Evolutionary conservation across 2,113 vertebrate species (phyloP).

Genomic region (Toxotes chatareus): DNA sequence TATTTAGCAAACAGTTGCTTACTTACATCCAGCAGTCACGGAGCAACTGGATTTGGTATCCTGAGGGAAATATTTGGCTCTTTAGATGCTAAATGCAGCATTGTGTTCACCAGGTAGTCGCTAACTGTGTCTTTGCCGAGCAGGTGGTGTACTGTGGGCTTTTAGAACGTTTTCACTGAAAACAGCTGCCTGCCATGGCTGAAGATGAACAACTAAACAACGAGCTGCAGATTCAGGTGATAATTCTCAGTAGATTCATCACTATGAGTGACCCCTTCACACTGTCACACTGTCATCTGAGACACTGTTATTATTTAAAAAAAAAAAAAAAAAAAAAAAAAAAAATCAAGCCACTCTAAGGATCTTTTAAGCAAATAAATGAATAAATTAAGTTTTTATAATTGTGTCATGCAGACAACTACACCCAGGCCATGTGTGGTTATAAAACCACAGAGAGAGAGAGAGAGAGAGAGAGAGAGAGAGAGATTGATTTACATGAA

Average conservation of each 20-base stretch:
- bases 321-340: no score
- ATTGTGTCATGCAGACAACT: no score
- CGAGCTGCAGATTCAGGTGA: no score
- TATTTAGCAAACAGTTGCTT: neutral
- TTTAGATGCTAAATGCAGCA: neutral
- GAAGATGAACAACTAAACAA: neutral
- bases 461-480: no score
- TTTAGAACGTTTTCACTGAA: neutral
- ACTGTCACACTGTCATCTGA: neutral
- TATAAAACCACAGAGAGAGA: no score
- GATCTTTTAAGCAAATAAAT: no score
- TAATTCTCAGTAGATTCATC: neutral
- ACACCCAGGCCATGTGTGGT: no score
- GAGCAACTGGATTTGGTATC: neutral
- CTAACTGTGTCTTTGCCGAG: neutral
- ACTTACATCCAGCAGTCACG: neutral
- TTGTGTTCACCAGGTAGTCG: neutral
- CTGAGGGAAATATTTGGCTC: neutral
- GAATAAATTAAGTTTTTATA: no score
- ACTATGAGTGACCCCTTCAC: neutral
- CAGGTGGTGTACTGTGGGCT: no score
- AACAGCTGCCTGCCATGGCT: neutral
- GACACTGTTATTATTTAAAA: no score
- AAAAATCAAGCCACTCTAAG: no score
- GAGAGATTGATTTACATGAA: no score